Evolutionary conservation across 2,888 invertebrate genomes (phyloP).

Genomic region (Drosophila affinis): DNA sequence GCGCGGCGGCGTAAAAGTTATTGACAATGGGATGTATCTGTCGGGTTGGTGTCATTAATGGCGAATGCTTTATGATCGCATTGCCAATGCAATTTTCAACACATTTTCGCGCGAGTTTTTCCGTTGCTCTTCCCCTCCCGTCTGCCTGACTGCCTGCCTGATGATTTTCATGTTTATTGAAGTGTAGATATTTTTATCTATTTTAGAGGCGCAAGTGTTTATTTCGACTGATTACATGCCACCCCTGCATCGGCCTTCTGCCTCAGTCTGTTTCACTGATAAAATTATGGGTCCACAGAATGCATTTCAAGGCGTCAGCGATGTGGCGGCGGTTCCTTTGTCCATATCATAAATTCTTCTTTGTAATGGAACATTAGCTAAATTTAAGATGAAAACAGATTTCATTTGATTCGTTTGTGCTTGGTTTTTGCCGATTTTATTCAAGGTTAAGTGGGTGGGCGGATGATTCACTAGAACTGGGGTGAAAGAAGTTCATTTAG

Average conservation of each 20-base stretch:
- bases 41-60: slow-evolving; percentile 81
- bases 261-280: slow-evolving; percentile 49
- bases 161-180: slow-evolving; percentile 80
- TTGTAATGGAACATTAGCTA: slow-evolving; percentile 43
- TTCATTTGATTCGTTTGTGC: background rate
- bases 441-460: slow-evolving; percentile 7
- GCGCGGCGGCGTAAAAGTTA: slow-evolving; percentile 80
- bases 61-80: slow-evolving; percentile 81
- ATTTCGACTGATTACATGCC: slow-evolving; percentile 74
- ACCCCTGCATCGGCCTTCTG: background rate
- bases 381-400: slow-evolving; percentile 52
- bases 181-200: slow-evolving; percentile 80
- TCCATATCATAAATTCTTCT: slow-evolving; percentile 56
- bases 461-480: background rate
- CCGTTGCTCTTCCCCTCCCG: background rate
- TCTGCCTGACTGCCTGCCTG: slow-evolving; percentile 17
- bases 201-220: slow-evolving; percentile 78
- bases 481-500: background rate
- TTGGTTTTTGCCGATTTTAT: background rate
- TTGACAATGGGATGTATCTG: slow-evolving; percentile 82
- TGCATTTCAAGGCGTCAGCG: slow-evolving; percentile 43
- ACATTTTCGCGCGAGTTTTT: slow-evolving; percentile 67
- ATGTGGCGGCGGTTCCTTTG: slow-evolving; percentile 8
- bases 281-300: slow-evolving; percentile 51
- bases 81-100: slow-evolving; percentile 78